Percentiles rank a stretch among this genome's conserved stretches.
phyloP scores from a whole-genome alignment of 1,140 invertebrate species.

The Meloidogyne floridensis region DNA sequence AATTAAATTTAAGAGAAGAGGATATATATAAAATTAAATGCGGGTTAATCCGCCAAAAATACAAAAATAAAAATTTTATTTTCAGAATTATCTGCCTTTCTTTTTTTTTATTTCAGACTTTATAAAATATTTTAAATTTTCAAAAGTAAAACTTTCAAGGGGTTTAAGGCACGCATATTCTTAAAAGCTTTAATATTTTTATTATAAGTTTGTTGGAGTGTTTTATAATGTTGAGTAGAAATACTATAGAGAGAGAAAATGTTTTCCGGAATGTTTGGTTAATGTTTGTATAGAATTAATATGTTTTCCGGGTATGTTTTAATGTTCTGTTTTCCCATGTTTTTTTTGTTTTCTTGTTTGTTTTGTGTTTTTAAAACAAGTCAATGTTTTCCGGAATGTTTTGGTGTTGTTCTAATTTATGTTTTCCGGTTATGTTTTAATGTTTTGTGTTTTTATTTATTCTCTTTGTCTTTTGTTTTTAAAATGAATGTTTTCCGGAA shows the following conservation, averaged over 20 bases:
- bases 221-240: too few relatives aligned
- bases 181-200: neutral
- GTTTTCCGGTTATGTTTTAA: neutral
- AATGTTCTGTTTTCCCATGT: too few relatives aligned
- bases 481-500: neutral
- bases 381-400: too few relatives aligned
- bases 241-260: too few relatives aligned
- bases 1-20: neutral
- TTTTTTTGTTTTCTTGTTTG: too few relatives aligned
- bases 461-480: neutral
- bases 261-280: too few relatives aligned
- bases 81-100: slow-evolving; percentile 16
- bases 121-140: slow-evolving; percentile 1
- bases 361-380: too few relatives aligned
- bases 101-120: neutral
- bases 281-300: too few relatives aligned
- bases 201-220: too few relatives aligned
- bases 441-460: neutral
- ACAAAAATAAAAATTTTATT: neutral
- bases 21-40: neutral
- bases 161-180: slow-evolving; percentile 2
- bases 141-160: neutral
- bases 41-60: neutral
- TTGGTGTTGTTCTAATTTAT: too few relatives aligned
- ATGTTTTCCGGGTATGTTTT: too few relatives aligned